Evolutionary conservation across 1,140 invertebrate genomes (phyloP), one percentile per base, ranked within the genome.

Genomic region (Drosophila bocki): DNA sequence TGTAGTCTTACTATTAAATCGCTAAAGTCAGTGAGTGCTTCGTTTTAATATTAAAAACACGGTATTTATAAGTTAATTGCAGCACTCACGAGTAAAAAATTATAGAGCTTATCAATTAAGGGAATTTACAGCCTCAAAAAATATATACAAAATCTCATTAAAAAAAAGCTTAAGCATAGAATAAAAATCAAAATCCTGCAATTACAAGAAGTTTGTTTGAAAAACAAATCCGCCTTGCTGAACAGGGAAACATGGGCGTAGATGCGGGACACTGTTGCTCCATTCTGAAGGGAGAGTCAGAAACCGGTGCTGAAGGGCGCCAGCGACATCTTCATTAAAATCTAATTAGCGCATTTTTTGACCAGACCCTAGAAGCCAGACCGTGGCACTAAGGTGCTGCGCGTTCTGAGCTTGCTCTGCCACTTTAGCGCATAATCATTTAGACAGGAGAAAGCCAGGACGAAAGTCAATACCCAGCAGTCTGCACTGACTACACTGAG

Each of bases 291-390:
- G 33, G 4, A 9, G 19, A 6, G 33, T 6, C 13, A 33, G 29
- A 12, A 50, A 51, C 59, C 45, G 48, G 12, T 42, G 47, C n/a
- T 56, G 45, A 35, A 50, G 42, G 41, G 33, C 50, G 42, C 47
- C 59, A 69, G 77, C 75, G 78, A 86, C 82, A 82, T 85, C 82
- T 85, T 86, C 82, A 85, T 85, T 85, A 85, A 85, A 85, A 85
- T 85, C 82, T 85, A 85, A 86, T 85, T 86, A 85, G 82, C 82
- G 78, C 78, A 77, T 68, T 68, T 51, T 75, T 75, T 68, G 75
- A 45, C 72, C 22, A 60, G 19, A 47, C 65, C 69, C 48, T 35
- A 44, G 47, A 50, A 56, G 44, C 51, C 48, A 33, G 59, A 48
- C 58, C 37, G 33, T 15, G 44, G 37, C 17, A 35, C 37, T 37